Base-by-base conservation (phyloP, 1,140 invertebrate species). In the Cotesia chilonis region DNA sequence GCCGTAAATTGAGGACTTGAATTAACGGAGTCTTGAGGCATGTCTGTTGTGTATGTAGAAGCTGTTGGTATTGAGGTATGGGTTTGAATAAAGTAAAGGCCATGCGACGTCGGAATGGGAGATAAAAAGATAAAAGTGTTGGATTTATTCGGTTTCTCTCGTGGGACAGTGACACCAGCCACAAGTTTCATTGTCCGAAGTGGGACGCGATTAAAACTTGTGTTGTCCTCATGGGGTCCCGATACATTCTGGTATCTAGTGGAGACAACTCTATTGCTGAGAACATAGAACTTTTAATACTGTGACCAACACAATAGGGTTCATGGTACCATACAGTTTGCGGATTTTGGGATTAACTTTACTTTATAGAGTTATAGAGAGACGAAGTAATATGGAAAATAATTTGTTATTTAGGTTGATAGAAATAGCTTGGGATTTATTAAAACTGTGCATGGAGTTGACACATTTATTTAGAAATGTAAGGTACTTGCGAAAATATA, bases 1-100 rank as follows among this genome's bases (percentile, higher is more conserved):
- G 68, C 64, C 59, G 60, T 70, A 64, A 70, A 70, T 70, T 60
- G 41, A 64, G 69, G 60, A 70, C 59, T 64, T 63, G 47, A 70
- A 70, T 70, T 70, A 70, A 68, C 66, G 28, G 52, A 69, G 54
- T 55, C 35, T 36, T 20, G 20, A 37, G 54, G 10, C 6, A 41
- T 54, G 35, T 38, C 20, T 51, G 37, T 66, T 66, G 12, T 37
- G 17, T 51, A 47, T 36, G 35, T 10, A 28, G 20, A 35, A 37
- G 20, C 9, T 28, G 28, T 28, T 28, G 28, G 28, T 28, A 28
- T 28, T 28, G 28, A 28, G 4, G 57, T 59, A 20, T 59, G 14
- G 14, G 20, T 35, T 35, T 28, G 57, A 28, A 59, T 20, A 59
- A 55, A 17, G 17, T 14, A 17, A 17, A 59, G 57, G 20, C 57